A percentile compares a stretch with the other conserved stretches of the same genome.
phyloP scores from a whole-genome alignment of 2,113 vertebrate genomes.

The Sminthopsis crassicaudata region DNA sequence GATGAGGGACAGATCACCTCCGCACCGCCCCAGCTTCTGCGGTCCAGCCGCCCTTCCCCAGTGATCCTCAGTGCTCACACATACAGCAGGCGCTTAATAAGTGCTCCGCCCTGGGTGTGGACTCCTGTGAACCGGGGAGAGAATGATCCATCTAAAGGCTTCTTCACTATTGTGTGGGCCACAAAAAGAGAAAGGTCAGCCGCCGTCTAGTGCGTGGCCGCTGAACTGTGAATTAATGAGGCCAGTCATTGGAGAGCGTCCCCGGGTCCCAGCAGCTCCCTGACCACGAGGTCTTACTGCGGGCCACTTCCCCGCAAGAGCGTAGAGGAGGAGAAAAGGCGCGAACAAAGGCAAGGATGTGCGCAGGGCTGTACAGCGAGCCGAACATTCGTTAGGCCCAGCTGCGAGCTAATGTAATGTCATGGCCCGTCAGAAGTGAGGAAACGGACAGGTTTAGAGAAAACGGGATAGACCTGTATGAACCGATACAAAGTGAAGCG shows the following conservation, averaged over 20 bases:
- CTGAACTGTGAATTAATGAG: too few species aligned
- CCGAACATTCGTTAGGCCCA: background rate
- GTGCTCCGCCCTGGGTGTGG: background rate
- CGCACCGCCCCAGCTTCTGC: too few species aligned
- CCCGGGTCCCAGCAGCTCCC: too few species aligned
- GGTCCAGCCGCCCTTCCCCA: background rate
- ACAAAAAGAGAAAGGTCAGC: background rate
- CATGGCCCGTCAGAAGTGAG: background rate
- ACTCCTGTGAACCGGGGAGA: background rate
- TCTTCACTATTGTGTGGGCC: background rate
- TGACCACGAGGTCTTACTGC: too few species aligned
- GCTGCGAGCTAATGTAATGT: background rate
- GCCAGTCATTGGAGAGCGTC: background rate
- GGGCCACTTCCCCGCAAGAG: background rate
- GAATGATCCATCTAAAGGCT: background rate
- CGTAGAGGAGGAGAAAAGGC: background rate
- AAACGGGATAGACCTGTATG: background rate
- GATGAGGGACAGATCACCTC: background rate
- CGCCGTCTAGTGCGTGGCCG: too few species aligned
- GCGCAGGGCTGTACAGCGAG: background rate
- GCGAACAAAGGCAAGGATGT: too few species aligned
- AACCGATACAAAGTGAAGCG: background rate
- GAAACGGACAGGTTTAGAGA: background rate
- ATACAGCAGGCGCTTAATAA: background rate
- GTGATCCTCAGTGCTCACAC: too few species aligned